Evolutionary conservation across 30 jellyfish, hydroid and myxozoan species (phyloP).

Genomic region (Hydra vulgaris): DNA sequence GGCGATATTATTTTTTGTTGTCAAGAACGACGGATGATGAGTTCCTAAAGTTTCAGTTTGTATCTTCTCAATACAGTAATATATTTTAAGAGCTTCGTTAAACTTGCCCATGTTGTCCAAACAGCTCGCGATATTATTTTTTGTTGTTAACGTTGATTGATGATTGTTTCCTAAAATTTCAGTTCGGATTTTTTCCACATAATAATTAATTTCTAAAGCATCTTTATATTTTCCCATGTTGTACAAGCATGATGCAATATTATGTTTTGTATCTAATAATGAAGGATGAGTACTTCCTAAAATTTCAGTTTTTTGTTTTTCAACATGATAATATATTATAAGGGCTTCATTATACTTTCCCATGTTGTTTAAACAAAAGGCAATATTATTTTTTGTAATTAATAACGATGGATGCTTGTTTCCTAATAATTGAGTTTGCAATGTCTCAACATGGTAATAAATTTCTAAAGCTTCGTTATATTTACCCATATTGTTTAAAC

Average conservation of each 20-base stretch:
- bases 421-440: neutral
- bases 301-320: neutral
- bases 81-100: too few relatives aligned
- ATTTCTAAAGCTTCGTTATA: too few relatives aligned
- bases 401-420: neutral
- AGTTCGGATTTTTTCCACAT: too few relatives aligned
- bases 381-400: neutral
- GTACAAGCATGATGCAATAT: neutral
- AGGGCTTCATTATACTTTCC: conserved; percentile 7
- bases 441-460: neutral
- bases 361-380: neutral
- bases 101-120: too few relatives aligned
- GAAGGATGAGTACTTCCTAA: conserved; percentile 10
- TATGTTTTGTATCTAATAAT: neutral
- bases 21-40: too few relatives aligned
- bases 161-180: too few relatives aligned
- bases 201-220: too few relatives aligned
- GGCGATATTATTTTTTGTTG: neutral
- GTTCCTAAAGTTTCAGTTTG: too few relatives aligned
- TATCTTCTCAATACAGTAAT: too few relatives aligned
- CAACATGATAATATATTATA: neutral
- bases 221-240: neutral
- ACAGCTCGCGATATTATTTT: too few relatives aligned
- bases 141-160: too few relatives aligned
- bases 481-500: too few relatives aligned